Evolutionary conservation across 2,113 vertebrate genomes (phyloP).

Genomic region (Tympanuchus pallidicinctus): DNA sequence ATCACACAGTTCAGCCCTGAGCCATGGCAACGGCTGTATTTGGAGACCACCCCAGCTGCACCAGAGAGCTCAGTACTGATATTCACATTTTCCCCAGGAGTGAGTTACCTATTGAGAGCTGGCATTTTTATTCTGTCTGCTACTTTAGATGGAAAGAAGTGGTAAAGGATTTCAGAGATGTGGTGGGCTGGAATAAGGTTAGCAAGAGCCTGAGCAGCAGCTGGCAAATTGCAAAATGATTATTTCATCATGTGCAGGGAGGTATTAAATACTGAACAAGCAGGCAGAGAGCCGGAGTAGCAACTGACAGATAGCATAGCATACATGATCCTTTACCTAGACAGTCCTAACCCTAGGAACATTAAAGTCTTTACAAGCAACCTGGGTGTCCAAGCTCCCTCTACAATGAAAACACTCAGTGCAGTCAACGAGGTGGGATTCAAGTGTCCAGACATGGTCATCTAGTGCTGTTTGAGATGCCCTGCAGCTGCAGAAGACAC

Average conservation of each 20-base stretch:
- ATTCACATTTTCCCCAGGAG: background rate
- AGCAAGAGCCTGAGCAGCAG: background rate
- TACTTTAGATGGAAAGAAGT: background rate
- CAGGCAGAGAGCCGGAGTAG: background rate
- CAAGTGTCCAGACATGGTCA: background rate
- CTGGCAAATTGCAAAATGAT: background rate
- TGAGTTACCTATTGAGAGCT: background rate
- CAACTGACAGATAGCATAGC: background rate
- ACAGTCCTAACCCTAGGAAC: background rate
- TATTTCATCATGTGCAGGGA: background rate
- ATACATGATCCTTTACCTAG: background rate
- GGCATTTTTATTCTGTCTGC: background rate
- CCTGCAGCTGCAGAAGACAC: background rate
- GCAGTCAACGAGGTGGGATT: background rate
- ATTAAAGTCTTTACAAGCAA: background rate
- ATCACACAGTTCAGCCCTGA: background rate
- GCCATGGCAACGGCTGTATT: background rate
- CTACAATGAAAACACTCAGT: background rate
- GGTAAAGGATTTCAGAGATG: background rate
- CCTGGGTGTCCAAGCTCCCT: background rate
- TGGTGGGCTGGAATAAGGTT: background rate
- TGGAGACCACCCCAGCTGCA: background rate
- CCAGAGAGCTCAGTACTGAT: background rate
- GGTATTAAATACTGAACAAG: background rate
- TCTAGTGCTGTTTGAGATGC: background rate